These are phyloP conservation scores for Nylanderia fulva DNA, from an alignment of 1,140 invertebrate genomes.

Conservation along the genomic window DNA sequence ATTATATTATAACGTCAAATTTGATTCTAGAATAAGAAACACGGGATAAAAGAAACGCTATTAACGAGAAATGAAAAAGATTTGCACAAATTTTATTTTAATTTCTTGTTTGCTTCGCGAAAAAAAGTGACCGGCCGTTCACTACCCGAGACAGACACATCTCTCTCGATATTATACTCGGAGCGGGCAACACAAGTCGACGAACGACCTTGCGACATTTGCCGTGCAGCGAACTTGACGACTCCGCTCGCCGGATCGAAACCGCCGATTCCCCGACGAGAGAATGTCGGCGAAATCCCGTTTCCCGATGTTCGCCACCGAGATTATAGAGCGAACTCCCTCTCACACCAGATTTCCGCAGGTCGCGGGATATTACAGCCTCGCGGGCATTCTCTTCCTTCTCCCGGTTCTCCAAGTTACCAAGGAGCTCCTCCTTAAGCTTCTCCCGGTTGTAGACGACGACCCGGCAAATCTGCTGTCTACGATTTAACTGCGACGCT, in stretches of 20 bases:
- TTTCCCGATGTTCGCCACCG: background rate
- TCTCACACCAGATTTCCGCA: conserved; percentile 18
- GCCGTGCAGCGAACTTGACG: conserved; percentile 51
- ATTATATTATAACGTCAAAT: background rate
- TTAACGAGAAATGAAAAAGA: no score
- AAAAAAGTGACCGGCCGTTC: background rate
- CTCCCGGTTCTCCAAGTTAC: background rate
- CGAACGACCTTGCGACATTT: conserved; percentile 75
- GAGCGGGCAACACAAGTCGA: conserved; percentile 56
- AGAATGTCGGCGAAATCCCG: conserved; percentile 35
- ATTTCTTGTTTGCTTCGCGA: background rate
- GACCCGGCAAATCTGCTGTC: conserved; percentile 46
- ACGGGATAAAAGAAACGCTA: background rate
- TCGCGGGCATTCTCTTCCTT: conserved; percentile 35
- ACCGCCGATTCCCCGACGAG: conserved; percentile 32
- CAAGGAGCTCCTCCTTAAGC: background rate
- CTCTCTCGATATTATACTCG: conserved; percentile 20
- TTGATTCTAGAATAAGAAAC: background rate
- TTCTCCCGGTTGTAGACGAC: no score
- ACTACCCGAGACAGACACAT: background rate
- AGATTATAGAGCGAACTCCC: conserved; percentile 39
- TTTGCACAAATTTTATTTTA: background rate
- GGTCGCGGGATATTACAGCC: conserved; percentile 46
- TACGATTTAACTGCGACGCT: conserved; percentile 41
- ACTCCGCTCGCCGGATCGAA: conserved; percentile 26